A percentile compares a stretch with the other conserved stretches of the same genome.
These are phyloP conservation scores for Abramis brama DNA, from an alignment of 2,113 vertebrate species.

Conservation along the genomic window DNA sequence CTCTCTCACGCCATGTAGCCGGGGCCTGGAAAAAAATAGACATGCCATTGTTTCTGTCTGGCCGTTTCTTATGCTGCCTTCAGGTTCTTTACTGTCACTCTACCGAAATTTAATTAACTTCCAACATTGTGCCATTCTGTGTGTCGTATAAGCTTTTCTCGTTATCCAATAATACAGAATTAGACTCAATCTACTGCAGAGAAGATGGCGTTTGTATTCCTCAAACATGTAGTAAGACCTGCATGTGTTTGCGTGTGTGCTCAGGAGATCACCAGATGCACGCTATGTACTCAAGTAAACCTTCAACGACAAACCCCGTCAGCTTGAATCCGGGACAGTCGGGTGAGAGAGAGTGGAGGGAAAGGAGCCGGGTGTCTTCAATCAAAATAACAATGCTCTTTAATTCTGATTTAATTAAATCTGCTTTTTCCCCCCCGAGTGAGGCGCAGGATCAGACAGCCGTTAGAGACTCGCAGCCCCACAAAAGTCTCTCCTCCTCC, in stretches of 20 bases:
- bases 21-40: background rate
- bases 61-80: constrained; percentile 11
- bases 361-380: constrained; percentile 66
- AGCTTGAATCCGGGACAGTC: constrained; percentile 57
- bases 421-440: constrained; percentile 64
- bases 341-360: constrained; percentile 51
- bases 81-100: constrained; percentile 25
- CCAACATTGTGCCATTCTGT: constrained; percentile 21
- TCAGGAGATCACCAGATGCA: constrained; percentile 67
- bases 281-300: constrained; percentile 68
- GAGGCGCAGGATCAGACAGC: constrained; percentile 53
- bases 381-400: constrained; percentile 76
- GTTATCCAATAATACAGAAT: constrained; percentile 24
- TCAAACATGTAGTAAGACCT: constrained; percentile 49
- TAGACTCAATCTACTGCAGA: constrained; percentile 21
- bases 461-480: constrained; percentile 61
- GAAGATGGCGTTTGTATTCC: constrained; percentile 37
- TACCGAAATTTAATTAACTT: constrained; percentile 50
- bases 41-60: background rate
- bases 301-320: constrained; percentile 40
- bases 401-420: constrained; percentile 79
- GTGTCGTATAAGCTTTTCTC: constrained; percentile 20
- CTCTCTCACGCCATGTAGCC: background rate
- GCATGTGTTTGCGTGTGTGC: constrained; percentile 28
- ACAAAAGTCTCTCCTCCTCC: constrained; percentile 62